These are phyloP conservation scores for Zhuqinia jingwanae DNA, from an alignment of 2,888 invertebrate genomes.

Conservation along the genomic window DNA sequence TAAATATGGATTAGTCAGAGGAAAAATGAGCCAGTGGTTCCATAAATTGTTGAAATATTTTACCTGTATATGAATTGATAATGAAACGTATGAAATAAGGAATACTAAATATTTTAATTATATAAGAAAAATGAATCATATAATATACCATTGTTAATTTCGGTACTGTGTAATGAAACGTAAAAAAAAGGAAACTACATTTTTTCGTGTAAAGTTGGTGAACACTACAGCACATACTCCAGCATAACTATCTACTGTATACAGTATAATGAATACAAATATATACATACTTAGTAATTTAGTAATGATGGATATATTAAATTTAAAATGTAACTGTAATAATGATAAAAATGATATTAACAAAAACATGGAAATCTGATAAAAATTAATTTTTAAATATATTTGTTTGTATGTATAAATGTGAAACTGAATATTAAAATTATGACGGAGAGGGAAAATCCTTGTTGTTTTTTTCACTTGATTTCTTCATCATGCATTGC, in stretches of 20 bases:
- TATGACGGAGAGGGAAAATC: slow-evolving; percentile 29
- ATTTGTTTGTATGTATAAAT: slow-evolving; percentile 73
- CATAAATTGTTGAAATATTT: slow-evolving; percentile 40
- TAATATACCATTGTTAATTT: neutral
- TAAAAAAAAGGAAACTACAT: neutral
- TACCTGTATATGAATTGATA: slow-evolving; percentile 21
- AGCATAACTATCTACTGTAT: slow-evolving; percentile 13
- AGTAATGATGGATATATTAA: slow-evolving; percentile 45
- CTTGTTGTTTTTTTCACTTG: neutral
- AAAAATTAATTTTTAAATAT: slow-evolving; percentile 71
- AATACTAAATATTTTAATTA: slow-evolving; percentile 25
- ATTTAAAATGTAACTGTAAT: slow-evolving; percentile 30
- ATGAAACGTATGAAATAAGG: neutral
- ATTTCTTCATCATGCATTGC: neutral
- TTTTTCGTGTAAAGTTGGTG: slow-evolving; percentile 41
- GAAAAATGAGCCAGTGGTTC: slow-evolving; percentile 66
- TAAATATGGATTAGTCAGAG: neutral
- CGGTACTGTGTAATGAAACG: slow-evolving; percentile 18
- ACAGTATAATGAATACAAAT: neutral
- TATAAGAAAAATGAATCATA: slow-evolving; percentile 24
- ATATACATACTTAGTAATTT: slow-evolving; percentile 21
- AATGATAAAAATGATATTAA: slow-evolving; percentile 59
- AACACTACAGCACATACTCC: slow-evolving; percentile 65
- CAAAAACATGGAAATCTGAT: slow-evolving; percentile 66
- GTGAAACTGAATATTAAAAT: slow-evolving; percentile 66